Percentiles rank a stretch among this genome's conserved stretches.
phyloP scores from a whole-genome alignment of 2,113 vertebrate species.

The Sardina pilchardus region DNA sequence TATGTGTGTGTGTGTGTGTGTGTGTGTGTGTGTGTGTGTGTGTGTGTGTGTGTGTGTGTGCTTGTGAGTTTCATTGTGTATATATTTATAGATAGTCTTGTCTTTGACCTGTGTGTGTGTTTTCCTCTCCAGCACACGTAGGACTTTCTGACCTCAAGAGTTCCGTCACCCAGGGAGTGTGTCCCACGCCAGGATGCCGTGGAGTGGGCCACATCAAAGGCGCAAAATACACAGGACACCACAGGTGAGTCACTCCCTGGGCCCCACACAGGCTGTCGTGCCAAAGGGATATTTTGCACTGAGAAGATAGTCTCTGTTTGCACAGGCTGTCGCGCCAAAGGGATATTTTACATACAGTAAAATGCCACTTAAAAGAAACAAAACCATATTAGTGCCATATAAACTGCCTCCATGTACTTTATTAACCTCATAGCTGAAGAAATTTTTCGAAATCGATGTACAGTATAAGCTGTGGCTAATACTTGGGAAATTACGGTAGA shows the following conservation, averaged over 20 bases:
- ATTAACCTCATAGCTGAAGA: too few relatives aligned
- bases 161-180: constrained; percentile 68
- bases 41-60: constrained; percentile 27
- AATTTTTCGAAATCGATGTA: too few relatives aligned
- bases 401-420: too few relatives aligned
- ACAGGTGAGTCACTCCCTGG: constrained; percentile 57
- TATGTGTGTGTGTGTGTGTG: not conserved
- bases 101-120: not conserved
- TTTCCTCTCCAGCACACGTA: constrained; percentile 41
- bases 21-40: constrained; percentile 1
- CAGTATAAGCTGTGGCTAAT: too few relatives aligned
- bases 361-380: too few relatives aligned
- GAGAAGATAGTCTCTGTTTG: too few relatives aligned
- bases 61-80: too few relatives aligned
- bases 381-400: too few relatives aligned
- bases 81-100: too few relatives aligned
- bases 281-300: not conserved
- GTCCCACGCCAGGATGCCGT: constrained; percentile 74
- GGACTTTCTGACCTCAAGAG: constrained; percentile 57
- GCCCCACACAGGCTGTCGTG: not conserved
- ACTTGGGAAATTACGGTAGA: too few relatives aligned
- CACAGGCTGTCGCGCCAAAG: too few relatives aligned
- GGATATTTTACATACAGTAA: too few relatives aligned
- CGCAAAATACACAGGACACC: constrained; percentile 76
- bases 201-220: constrained; percentile 78